Evolutionary conservation across 2,797 vertebrate species (phyloP).

Genomic region (Manis pentadactyla): DNA sequence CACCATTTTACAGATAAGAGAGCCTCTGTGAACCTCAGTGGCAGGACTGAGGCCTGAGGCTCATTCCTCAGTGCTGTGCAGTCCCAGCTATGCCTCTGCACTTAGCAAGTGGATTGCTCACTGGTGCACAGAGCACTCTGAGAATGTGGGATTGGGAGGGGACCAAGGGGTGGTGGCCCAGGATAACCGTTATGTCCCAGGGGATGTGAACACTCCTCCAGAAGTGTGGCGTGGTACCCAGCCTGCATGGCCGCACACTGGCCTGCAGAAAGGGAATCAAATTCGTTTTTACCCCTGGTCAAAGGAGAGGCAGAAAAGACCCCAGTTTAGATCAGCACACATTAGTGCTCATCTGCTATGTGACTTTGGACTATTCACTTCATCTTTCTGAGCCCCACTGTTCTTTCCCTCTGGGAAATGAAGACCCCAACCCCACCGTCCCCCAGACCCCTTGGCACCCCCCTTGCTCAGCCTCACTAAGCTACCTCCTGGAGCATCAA

Average conservation of each 20-base stretch:
- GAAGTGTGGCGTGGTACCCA: background rate
- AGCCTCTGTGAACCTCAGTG: no score
- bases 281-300: background rate
- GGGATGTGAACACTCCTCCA: background rate
- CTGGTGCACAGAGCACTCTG: background rate
- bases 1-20: background rate
- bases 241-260: fast-evolving
- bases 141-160: background rate
- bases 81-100: background rate
- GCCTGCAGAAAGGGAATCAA: background rate
- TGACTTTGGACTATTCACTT: background rate
- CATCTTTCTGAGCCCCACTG: background rate
- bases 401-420: background rate
- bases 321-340: background rate
- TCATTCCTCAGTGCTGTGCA: background rate
- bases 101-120: background rate
- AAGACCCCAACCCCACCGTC: no score
- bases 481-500: background rate
- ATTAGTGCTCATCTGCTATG: background rate
- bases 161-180: fast-evolving
- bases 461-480: background rate
- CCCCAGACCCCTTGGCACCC: background rate
- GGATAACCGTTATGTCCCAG: fast-evolving
- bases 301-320: background rate
- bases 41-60: background rate